Evolutionary conservation across 1,140 invertebrate genomes (phyloP).

Genomic region (Mamestra configurata): DNA sequence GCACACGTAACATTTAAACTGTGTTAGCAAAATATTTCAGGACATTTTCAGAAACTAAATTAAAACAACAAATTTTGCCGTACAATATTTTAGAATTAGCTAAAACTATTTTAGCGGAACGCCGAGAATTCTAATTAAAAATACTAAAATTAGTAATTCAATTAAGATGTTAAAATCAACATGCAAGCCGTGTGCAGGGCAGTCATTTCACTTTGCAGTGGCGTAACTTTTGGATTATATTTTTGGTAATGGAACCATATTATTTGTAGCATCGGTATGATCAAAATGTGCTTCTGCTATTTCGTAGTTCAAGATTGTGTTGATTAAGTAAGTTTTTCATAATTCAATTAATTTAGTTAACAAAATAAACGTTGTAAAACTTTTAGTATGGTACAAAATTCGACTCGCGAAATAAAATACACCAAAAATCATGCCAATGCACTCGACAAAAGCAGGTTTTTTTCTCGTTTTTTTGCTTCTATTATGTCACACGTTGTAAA

Average conservation of each 20-base stretch:
- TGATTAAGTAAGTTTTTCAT: too few species aligned
- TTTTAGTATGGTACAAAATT: too few species aligned
- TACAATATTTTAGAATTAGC: not conserved
- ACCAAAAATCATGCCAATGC: too few species aligned
- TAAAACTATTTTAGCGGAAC: not conserved
- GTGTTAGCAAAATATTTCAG: conserved; percentile 1
- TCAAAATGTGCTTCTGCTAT: not conserved
- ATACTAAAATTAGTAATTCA: not conserved
- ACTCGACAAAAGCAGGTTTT: too few species aligned
- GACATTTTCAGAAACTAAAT: not conserved
- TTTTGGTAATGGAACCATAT: not conserved
- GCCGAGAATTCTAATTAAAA: not conserved
- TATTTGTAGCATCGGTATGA: not conserved
- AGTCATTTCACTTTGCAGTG: not conserved
- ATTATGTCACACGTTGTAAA: too few species aligned
- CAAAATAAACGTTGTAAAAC: too few species aligned
- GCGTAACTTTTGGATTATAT: not conserved
- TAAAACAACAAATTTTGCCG: not conserved
- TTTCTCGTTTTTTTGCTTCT: too few species aligned
- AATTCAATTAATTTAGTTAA: too few species aligned
- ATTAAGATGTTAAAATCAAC: not conserved
- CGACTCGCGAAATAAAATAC: too few species aligned
- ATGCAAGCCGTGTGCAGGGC: conserved; percentile 11
- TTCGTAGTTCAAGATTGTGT: too few species aligned
- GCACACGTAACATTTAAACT: conserved; percentile 11